A percentile compares a stretch with the other conserved stretches of the same genome.
These are phyloP conservation scores for Enteromius treurensis DNA, from an alignment of 2,797 vertebrate species.

Conservation along the genomic window DNA sequence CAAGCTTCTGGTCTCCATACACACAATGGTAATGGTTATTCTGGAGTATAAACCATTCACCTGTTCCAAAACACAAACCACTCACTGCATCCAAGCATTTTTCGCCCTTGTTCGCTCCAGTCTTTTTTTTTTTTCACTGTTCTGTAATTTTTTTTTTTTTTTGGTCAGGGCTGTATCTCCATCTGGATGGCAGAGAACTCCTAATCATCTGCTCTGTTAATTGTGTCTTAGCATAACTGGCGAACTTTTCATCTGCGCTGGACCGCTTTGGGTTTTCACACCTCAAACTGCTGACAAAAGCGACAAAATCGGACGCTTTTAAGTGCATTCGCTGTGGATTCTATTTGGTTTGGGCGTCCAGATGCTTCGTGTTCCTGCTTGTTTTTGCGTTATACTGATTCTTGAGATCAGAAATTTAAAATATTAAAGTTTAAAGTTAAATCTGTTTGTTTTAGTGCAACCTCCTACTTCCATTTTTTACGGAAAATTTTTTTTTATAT, in stretches of 20 bases:
- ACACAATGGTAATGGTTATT: conserved; percentile 87
- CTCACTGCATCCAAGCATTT: conserved; percentile 80
- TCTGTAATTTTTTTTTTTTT: conserved; percentile 64
- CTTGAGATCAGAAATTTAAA: background rate
- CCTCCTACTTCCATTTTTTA: background rate
- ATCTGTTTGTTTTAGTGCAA: background rate
- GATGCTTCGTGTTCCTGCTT: conserved; percentile 19
- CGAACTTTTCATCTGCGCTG: conserved; percentile 76
- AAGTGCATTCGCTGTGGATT: conserved; percentile 20
- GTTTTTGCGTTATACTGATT: conserved; percentile 1
- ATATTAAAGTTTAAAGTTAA: background rate
- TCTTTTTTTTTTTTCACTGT: conserved; percentile 54
- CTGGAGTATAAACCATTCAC: conserved; percentile 88
- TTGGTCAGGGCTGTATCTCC: conserved; percentile 77
- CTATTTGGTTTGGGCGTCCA: background rate
- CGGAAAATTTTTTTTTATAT: too few relatives aligned
- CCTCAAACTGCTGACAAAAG: conserved; percentile 60
- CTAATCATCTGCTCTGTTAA: conserved; percentile 74
- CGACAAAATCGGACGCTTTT: conserved; percentile 21
- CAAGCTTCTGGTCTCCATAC: conserved; percentile 85
- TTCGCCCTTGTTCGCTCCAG: conserved; percentile 71
- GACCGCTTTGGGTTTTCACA: conserved; percentile 70
- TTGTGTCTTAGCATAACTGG: conserved; percentile 83
- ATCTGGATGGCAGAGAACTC: conserved; percentile 82
- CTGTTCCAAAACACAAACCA: conserved; percentile 87